Base-by-base conservation (phyloP, 2,797 vertebrate species). In the Sternarchorhynchus goeldii region DNA sequence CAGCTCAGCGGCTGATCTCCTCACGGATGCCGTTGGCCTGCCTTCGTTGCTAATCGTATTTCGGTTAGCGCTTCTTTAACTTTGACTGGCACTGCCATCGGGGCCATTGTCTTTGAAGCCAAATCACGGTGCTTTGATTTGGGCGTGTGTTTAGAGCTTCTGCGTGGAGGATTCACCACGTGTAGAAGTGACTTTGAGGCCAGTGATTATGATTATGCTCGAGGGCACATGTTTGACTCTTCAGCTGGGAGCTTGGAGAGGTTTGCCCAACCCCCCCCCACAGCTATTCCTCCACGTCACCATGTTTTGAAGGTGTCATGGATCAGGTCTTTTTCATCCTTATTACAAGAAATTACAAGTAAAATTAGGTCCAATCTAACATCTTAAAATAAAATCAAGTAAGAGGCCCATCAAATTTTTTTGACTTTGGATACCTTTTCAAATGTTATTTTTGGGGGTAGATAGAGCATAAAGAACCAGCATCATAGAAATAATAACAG, bases 131-230 rank as follows among this genome's bases (percentile, higher is more conserved):
- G 34, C 29, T 39, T 57, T 68, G 64, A 68, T 59, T 45, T n/a
- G 55, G 4, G 8, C 57, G 36, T 41, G n/a, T 77, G 75, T 70
- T 63, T 45, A 25, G 45, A 32, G 21, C 45, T 55, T 45, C 67
- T 70, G 55, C 34, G 64, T 58, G 53, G 20, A 45, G 50, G 39
- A 71, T 57, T 78, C 56, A 72, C 71, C 45, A 21, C 53, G 34
- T 10, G 59, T 39, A 32, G 58, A 64, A 78, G 59, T 64, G 67
- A 58, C 50, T 78, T 63, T 57, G 59, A 71, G 45, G 68, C 32
- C 29, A 71, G 63, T 77, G 25, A 39, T 58, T 29, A 31, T 77
- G 25, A 39, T 58, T 29, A 31, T 0, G 14, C 53, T 59, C 6
- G n/a, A 72, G 55, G n/a, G 36, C 12, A 60, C 20, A 25, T 50